Base-by-base conservation (phyloP, 1,140 invertebrate genomes). In the Holotrichia oblita region DNA sequence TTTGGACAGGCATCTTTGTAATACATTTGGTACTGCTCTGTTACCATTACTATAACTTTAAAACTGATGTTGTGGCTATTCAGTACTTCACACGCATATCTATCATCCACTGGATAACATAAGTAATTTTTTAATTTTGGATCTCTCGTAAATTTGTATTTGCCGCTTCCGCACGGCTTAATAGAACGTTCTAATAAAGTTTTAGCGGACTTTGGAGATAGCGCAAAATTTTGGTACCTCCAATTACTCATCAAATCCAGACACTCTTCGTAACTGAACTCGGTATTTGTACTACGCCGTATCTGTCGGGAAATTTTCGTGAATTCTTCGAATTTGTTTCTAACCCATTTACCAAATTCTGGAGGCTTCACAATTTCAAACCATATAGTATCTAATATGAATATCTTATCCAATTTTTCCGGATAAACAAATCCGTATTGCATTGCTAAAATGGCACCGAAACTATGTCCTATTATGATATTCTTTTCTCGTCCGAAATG, bases 391-490 rank as follows among this genome's bases (percentile, higher is more conserved):
- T 76, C 74, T 22, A 76, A 76, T 3, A 76, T 24, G 20, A 76
- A 76, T 3, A 76, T 3, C 14, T 55, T 76, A 8, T 76, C 74
- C 3, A 76, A 22, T 55, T 76, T 76, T 76, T 76, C 74, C 3
- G 74, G 74, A 27, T 76, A 76, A 42, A 76, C 20, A 0, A 76
- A 55, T 0, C 74, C 74, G 20, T 41, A 44, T 42, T 76, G 74
- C 74, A 76, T 76, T 6, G 40, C 41, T 22, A 76, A 27, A 20
- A 76, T 22, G 7, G 74, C 74, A 3, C 74, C 74, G 24, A 76
- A 76, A 20, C 74, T 76, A 27, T 76, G 74, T 44, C 74, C 74
- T 24, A 76, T 76, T 24, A 76, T 76, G 4, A 76, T 76, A 20
- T 42, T 34, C 20, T 76, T 76, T 55, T 76, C 74, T 76, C 41